phyloP scores from a whole-genome alignment of 2,797 vertebrate genomes.

The Centroberyx gerrardi region DNA sequence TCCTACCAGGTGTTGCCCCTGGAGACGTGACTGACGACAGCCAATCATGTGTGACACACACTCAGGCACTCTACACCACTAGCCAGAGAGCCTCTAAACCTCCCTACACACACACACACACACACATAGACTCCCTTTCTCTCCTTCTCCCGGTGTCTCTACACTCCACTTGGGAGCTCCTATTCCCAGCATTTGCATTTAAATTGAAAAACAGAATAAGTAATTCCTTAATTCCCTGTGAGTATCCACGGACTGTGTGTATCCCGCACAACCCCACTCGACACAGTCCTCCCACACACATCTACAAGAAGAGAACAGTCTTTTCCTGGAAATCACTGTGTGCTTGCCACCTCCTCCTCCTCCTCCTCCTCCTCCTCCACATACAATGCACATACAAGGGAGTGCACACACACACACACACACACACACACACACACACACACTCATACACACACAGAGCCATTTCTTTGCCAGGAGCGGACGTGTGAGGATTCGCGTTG shows the following conservation, averaged over 20 bases:
- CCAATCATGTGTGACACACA: slow-evolving; percentile 49
- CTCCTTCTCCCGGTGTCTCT: slow-evolving; percentile 44
- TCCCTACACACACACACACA: slow-evolving; percentile 21
- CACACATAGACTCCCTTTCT: slow-evolving; percentile 25
- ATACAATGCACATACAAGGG: slow-evolving; percentile 55
- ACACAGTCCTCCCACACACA: slow-evolving; percentile 75
- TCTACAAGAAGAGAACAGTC: slow-evolving; percentile 72
- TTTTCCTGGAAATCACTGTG: slow-evolving; percentile 72
- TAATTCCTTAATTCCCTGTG: slow-evolving; percentile 80
- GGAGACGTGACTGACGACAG: slow-evolving; percentile 46
- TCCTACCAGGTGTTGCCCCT: slow-evolving; percentile 43
- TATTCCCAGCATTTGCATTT: slow-evolving; percentile 83
- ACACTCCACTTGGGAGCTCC: slow-evolving; percentile 67
- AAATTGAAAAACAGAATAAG: slow-evolving; percentile 79
- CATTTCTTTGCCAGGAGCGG: slow-evolving; percentile 29
- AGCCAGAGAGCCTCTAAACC: slow-evolving; percentile 30
- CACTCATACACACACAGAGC: slow-evolving; percentile 20
- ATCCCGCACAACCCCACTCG: slow-evolving; percentile 74
- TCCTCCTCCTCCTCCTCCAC: slow-evolving; percentile 66
- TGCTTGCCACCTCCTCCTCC: slow-evolving; percentile 66
- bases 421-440: slow-evolving; percentile 49
- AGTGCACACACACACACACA: slow-evolving; percentile 9
- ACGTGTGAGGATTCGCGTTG: slow-evolving; percentile 47
- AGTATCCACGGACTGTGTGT: slow-evolving; percentile 65
- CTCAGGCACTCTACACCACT: slow-evolving; percentile 6